Conservation (phyloP, 2,113 vertebrate genomes). For the Cyprinus carpio region DNA sequence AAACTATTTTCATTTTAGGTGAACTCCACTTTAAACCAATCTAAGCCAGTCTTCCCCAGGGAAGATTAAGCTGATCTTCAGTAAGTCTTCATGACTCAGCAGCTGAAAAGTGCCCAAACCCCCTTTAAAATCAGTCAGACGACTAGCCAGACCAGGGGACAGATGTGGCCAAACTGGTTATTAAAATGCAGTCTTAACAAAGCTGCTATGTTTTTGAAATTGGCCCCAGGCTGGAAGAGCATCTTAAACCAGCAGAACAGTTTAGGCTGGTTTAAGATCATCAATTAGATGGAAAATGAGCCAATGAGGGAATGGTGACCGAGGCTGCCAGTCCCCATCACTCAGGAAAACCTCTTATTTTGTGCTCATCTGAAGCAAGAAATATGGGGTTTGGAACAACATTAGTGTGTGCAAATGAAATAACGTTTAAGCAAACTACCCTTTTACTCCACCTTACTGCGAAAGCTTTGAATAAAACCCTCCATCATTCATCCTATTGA, state of each 20-base stretch:
- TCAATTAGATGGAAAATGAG: neutral
- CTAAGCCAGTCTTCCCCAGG: neutral
- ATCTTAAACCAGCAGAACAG: neutral
- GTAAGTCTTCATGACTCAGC: neutral
- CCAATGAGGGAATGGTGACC: neutral
- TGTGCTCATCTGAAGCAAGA: neutral
- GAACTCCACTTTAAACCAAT: neutral
- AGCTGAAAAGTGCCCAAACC: neutral
- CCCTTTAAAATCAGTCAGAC: neutral
- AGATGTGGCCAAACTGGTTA: neutral
- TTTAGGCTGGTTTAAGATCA: neutral
- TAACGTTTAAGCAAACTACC: neutral
- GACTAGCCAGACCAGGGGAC: neutral
- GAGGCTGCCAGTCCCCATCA: neutral
- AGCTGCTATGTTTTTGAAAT: too few relatives aligned
- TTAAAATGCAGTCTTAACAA: too few relatives aligned
- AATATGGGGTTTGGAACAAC: neutral
- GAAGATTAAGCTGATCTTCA: too few relatives aligned
- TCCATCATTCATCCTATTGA: neutral
- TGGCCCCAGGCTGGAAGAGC: neutral
- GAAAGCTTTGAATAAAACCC: neutral
- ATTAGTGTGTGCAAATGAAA: neutral
- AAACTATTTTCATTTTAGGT: neutral
- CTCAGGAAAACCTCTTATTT: too few relatives aligned
- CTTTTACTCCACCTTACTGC: neutral